Evolutionary conservation across 2,888 invertebrate species (phyloP), one percentile per base, ranked within the genome.

Genomic region (Lacanobia wlatinum): DNA sequence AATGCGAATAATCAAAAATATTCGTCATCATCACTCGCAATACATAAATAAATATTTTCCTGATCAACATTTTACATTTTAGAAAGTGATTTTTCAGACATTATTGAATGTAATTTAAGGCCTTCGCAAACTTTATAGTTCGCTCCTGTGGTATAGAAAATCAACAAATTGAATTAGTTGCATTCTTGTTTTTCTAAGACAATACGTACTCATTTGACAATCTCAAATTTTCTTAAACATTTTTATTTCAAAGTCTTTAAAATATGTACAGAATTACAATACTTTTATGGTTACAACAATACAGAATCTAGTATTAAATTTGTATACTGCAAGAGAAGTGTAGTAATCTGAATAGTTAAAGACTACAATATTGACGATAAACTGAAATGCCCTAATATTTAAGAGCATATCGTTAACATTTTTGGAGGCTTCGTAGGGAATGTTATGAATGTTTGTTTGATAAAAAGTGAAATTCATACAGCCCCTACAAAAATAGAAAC

Each of bases 1-100:
- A 67, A 78, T 78, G 70, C 70, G 82, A 87, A 87, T 80, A 79
- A 76, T 74, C 56, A 67, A 79, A 85, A 85, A 78, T 82, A 82
- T 84, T 73, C 81, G 68, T 80, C 69, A 86, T 48, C 38, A 58
- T 50, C 43, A 52, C 23, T 43, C 21, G 43, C 53, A 48, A 70
- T 58, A 73, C 38, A 56, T 28, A 52, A 59, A 68, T 12, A 64
- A 78, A 53, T 48, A 34, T 64, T 52, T 34, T 62, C 12, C 66
- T 67, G 66, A 59, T 70, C 59, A 55, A 55, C 40, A 50, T 21
- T 16, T 43, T n/a, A 7, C 12, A 50, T 28, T 38, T 38, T n/a
- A 21, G n/a, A 28, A 48, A 52, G 52, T 23, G 14, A 38, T 18
- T 72, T 71, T 53, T 34, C 18, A n/a, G 56, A 50, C 34, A 34